These are phyloP conservation scores for Polymixis flavicincta DNA, from an alignment of 2,888 invertebrate species.

Conservation along the genomic window DNA sequence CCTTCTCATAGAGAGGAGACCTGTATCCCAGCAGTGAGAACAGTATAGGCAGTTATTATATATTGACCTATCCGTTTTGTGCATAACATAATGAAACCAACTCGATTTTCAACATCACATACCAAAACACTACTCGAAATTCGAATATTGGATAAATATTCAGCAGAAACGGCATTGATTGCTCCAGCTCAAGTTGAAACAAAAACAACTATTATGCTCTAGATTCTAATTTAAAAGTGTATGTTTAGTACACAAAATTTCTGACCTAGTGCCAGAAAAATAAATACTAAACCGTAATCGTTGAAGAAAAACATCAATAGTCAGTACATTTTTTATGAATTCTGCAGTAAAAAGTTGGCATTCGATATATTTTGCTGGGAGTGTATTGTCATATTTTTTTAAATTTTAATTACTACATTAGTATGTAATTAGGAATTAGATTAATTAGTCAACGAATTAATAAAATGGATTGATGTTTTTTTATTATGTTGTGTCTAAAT, in stretches of 20 bases:
- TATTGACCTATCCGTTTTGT: not conserved
- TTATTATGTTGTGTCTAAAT: too few species aligned
- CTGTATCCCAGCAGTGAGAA: too few species aligned
- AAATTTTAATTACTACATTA: too few species aligned
- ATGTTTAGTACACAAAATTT: slow-evolving; percentile 1
- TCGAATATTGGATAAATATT: not conserved
- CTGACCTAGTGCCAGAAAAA: slow-evolving; percentile 41
- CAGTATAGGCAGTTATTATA: not conserved
- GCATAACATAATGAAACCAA: not conserved
- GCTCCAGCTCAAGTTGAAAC: not conserved
- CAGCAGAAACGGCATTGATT: not conserved
- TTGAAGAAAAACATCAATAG: not conserved
- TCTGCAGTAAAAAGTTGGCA: not conserved
- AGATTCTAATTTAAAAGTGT: slow-evolving; percentile 24
- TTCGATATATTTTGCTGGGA: not conserved
- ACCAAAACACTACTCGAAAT: not conserved
- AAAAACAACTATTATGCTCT: slow-evolving; percentile 6
- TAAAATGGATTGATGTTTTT: too few species aligned
- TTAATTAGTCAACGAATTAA: too few species aligned
- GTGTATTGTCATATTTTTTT: too few species aligned
- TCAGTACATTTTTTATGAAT: not conserved
- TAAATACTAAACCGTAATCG: slow-evolving; percentile 15
- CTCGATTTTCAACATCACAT: not conserved
- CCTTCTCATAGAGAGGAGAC: too few species aligned
- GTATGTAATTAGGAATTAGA: too few species aligned